phyloP scores from a whole-genome alignment of 2,113 vertebrate genomes.

The Pelodiscus sinensis region DNA sequence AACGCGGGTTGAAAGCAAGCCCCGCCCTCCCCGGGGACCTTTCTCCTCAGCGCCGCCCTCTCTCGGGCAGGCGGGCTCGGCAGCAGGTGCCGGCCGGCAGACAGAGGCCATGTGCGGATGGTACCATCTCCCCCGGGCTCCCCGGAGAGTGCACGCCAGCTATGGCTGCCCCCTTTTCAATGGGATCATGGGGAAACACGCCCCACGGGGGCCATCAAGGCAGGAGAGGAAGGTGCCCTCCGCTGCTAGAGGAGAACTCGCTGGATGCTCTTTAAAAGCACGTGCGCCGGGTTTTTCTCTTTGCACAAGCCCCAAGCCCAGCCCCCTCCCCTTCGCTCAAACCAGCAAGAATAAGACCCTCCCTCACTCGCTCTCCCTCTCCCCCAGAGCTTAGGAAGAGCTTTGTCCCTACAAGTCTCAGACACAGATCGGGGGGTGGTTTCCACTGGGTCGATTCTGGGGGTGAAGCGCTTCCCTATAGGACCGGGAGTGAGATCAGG shows the following conservation, averaged over 20 bases:
- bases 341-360: neutral
- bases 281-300: neutral
- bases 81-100: neutral
- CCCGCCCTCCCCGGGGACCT: neutral
- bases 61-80: neutral
- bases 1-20: neutral
- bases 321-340: neutral
- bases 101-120: too few relatives aligned
- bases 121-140: neutral
- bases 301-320: neutral
- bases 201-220: neutral
- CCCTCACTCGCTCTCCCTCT: neutral
- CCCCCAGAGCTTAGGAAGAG: neutral
- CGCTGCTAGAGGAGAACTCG: too few relatives aligned
- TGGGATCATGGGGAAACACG: neutral
- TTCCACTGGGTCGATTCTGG: neutral
- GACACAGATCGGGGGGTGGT: neutral
- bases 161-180: neutral
- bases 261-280: too few relatives aligned
- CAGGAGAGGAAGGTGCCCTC: neutral
- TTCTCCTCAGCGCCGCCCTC: neutral
- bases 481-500: neutral
- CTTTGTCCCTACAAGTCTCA: neutral
- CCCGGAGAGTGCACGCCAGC: neutral
- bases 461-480: fast-evolving